Percentiles rank a stretch among this genome's conserved stretches.
phyloP scores from a whole-genome alignment of 2,888 invertebrate genomes.

The Liopterus haemorrhoidalis region DNA sequence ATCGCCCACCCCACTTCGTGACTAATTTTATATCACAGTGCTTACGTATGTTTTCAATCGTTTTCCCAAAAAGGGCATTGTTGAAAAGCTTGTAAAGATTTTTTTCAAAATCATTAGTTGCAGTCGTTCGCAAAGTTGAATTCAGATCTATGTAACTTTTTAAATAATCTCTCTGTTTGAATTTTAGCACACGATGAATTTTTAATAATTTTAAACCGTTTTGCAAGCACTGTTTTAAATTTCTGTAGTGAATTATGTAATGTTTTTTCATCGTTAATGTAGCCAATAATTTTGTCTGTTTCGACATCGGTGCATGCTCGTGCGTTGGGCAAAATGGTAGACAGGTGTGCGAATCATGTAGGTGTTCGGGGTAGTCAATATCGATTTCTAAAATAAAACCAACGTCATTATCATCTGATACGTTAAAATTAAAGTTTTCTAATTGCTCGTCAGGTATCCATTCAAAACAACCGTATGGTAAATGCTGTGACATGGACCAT shows the following conservation, averaged over 20 bases:
- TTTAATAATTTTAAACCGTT: conserved; percentile 34
- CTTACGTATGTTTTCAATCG: conserved; percentile 41
- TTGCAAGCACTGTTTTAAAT: conserved; percentile 33
- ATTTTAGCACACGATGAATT: conserved; percentile 39
- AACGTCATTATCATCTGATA: conserved; percentile 1
- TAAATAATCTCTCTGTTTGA: conserved; percentile 40
- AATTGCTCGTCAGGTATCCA: conserved; percentile 31
- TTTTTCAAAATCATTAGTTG: conserved; percentile 28
- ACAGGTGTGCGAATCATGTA: conserved; percentile 25
- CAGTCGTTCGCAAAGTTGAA: conserved; percentile 35
- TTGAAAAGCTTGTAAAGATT: conserved; percentile 39
- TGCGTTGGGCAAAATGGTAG: conserved; percentile 26
- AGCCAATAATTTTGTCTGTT: conserved; percentile 23
- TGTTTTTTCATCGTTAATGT: conserved; percentile 25
- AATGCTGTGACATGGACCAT: conserved; percentile 23
- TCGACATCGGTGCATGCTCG: conserved; percentile 12
- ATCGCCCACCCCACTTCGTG: conserved; percentile 30
- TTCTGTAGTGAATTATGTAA: conserved; percentile 36
- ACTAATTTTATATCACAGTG: conserved; percentile 35
- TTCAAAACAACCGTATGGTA: conserved; percentile 35
- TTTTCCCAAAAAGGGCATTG: conserved; percentile 37
- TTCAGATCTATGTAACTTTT: conserved; percentile 42
- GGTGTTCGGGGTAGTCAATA: conserved; percentile 20
- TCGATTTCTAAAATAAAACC: conserved; percentile 22
- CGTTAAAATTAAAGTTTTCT: conserved; percentile 11